Evolutionary conservation across 2,797 vertebrate genomes (phyloP).

Genomic region (Onychomys arenicola): DNA sequence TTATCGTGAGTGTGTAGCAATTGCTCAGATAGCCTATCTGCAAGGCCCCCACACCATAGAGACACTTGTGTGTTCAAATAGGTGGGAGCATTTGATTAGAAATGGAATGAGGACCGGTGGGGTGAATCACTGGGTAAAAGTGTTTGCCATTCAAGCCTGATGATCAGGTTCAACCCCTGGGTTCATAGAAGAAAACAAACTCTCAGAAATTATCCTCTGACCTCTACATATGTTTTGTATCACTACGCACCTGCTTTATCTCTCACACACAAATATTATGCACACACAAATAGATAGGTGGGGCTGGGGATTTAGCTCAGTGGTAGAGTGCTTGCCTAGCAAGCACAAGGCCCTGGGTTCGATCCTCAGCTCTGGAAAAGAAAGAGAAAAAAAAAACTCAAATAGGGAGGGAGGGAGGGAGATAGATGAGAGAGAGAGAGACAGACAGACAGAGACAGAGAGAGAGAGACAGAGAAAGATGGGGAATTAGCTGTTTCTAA

Average conservation of each 20-base stretch:
- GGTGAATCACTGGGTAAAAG: neutral
- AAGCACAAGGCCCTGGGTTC: too few species aligned
- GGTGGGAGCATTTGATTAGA: neutral
- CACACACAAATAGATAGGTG: neutral
- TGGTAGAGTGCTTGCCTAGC: too few species aligned
- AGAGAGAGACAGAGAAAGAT: neutral
- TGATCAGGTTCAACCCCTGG: neutral
- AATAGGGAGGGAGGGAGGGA: too few species aligned
- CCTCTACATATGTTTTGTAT: neutral
- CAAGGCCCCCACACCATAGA: neutral
- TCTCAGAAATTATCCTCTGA: neutral
- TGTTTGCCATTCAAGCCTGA: neutral
- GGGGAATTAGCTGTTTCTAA: neutral
- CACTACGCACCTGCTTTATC: neutral
- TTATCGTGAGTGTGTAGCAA: neutral
- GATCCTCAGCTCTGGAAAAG: too few species aligned
- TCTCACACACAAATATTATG: neutral
- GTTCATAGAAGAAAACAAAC: neutral
- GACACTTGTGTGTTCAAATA: neutral
- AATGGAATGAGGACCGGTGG: neutral
- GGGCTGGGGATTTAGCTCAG: too few species aligned
- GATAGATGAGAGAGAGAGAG: too few species aligned
- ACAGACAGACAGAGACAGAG: neutral
- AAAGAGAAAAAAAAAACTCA: too few species aligned
- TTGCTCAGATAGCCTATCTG: neutral